Evolutionary conservation across 2,113 vertebrate species (phyloP), one percentile per base, ranked within the genome.

Genomic region (Zapornia atra): DNA sequence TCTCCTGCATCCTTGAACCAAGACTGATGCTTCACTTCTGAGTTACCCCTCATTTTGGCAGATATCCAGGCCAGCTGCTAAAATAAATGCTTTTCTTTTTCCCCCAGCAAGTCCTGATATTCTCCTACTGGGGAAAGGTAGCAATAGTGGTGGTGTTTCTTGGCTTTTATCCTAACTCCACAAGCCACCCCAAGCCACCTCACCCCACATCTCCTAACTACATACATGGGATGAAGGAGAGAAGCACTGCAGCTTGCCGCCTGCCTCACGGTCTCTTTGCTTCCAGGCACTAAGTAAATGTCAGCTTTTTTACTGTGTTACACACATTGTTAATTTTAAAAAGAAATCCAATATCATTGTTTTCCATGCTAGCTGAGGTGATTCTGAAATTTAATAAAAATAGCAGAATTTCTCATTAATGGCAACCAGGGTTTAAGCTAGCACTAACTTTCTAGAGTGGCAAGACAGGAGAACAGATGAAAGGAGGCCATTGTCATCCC

Each of bases 251-350:
- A 51, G 76, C 73, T 93, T 68, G 10, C 95, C 5, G 15, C 15
- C 79, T 25, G 57, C 86, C 82, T 92, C 18, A 1, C 80, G 64
- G 69, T 93, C 80, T 96, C 96, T 96, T 94, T 92, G 86, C 92
- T 96, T 85, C 94, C 82, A 95, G 96, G 80, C 80, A 87, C 82
- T 96, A 96, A 96, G 96, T 97, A 96, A 97, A 96, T 96, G 96
- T 97, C 96, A 97, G 92, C 76, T 78, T 96, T 96, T 86, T 92
- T 64, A 68, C 80, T 22, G 76, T 51, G 85, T 94, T 95, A 97
- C 95, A 92, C 92, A 96, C 96, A 92, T 76, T 95, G 96, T 72
- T 96, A 95, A 96, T 96, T 97, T 96, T 86, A 94, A 96, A 88
- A 94, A 89, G 92, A 95, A 96, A 96, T 96, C 83, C 69, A 96